These are phyloP conservation scores for Enteromius trimaculatus DNA, from an alignment of 2,797 vertebrate genomes.

Conservation along the genomic window DNA sequence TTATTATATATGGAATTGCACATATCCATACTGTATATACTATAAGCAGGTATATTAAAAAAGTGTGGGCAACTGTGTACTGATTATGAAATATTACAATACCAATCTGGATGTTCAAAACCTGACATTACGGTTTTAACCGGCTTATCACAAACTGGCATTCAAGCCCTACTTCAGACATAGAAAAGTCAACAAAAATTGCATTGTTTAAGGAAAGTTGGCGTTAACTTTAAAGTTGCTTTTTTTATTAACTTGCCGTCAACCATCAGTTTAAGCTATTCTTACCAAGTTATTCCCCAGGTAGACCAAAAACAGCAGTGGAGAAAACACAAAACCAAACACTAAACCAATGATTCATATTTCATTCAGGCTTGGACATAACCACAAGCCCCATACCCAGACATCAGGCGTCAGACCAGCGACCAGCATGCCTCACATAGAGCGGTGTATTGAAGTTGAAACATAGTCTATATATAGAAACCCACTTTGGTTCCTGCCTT, in stretches of 20 bases:
- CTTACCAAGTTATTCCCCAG: neutral
- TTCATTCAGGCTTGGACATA: slow-evolving; percentile 1
- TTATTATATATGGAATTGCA: neutral
- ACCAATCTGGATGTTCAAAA: neutral
- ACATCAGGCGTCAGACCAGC: neutral
- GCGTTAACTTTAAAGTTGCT: neutral
- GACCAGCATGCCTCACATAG: slow-evolving; percentile 8
- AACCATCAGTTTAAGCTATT: slow-evolving; percentile 10
- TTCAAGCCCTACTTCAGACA: neutral
- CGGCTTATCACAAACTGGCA: neutral
- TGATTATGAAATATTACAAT: neutral
- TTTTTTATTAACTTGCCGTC: neutral
- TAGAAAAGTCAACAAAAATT: neutral
- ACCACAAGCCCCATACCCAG: slow-evolving; percentile 13
- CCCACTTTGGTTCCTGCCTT: neutral
- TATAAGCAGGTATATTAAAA: neutral
- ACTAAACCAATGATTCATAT: slow-evolving; percentile 18
- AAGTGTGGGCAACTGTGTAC: neutral
- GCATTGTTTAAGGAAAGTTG: neutral
- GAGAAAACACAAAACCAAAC: neutral
- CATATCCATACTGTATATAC: neutral
- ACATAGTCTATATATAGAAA: neutral
- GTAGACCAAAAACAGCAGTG: slow-evolving; percentile 2
- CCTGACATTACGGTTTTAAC: neutral
- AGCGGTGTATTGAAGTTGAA: neutral